Evolutionary conservation across 1,140 invertebrate species (phyloP).

Genomic region (Microplitis mediator): DNA sequence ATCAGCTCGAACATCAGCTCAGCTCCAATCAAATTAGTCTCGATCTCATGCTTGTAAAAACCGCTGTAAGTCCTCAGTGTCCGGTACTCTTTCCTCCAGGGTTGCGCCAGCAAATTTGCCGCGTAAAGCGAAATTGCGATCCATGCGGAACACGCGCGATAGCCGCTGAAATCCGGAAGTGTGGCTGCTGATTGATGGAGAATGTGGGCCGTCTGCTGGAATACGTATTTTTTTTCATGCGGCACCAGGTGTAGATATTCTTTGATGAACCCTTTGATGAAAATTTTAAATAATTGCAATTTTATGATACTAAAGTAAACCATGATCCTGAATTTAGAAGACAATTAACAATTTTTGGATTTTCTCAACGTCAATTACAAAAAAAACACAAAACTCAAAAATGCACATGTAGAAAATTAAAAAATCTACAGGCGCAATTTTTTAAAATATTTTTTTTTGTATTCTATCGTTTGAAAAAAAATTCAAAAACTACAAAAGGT

Average conservation of each 20-base stretch:
- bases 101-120: conserved; percentile 81
- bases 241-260: conserved; percentile 78
- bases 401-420: no score
- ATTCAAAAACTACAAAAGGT: no score
- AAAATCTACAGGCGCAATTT: no score
- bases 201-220: conserved; percentile 75
- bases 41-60: conserved; percentile 85
- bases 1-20: conserved; percentile 78
- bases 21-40: conserved; percentile 76
- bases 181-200: conserved; percentile 74
- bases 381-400: no score
- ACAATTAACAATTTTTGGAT: no score
- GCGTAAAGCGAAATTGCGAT: conserved; percentile 84
- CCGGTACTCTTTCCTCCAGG: conserved; percentile 86
- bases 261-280: conserved; percentile 67
- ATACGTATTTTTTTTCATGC: conserved; percentile 80
- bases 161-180: conserved; percentile 77
- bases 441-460: no score
- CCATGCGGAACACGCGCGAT: conserved; percentile 80
- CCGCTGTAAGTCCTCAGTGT: conserved; percentile 83
- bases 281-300: no score
- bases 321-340: no score
- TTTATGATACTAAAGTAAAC: no score
- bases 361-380: no score
- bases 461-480: no score